Conservation (phyloP, 2,888 invertebrate genomes). For the Tineola bisselliella region DNA sequence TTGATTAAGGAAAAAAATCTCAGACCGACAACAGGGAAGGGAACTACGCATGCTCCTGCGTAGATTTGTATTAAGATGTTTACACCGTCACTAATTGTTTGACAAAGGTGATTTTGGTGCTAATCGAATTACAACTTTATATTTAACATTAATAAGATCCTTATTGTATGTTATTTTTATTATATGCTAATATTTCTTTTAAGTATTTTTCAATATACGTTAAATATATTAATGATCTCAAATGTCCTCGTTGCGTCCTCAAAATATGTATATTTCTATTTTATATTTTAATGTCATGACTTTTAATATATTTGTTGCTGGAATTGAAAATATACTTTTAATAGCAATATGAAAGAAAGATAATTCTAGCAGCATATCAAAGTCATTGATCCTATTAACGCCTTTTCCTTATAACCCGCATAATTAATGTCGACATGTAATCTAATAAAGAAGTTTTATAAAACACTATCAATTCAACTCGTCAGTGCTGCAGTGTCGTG, state of each 20-base stretch:
- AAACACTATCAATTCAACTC: neutral
- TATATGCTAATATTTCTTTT: no score
- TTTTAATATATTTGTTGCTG: neutral
- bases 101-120: neutral
- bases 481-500: neutral
- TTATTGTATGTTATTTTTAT: neutral
- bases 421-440: neutral
- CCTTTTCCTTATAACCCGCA: neutral
- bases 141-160: neutral
- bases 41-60: neutral
- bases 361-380: neutral
- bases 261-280: no score
- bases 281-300: no score
- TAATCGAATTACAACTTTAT: neutral
- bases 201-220: no score
- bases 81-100: neutral
- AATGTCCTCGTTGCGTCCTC: no score
- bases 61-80: neutral
- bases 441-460: neutral
- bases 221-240: no score
- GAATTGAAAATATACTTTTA: neutral
- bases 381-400: neutral
- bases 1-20: slow-evolving; percentile 2
- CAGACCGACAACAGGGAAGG: neutral
- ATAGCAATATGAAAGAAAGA: neutral